These are phyloP conservation scores for Andinoacara biseriatus DNA, from an alignment of 2,113 vertebrate genomes.

Conservation along the genomic window DNA sequence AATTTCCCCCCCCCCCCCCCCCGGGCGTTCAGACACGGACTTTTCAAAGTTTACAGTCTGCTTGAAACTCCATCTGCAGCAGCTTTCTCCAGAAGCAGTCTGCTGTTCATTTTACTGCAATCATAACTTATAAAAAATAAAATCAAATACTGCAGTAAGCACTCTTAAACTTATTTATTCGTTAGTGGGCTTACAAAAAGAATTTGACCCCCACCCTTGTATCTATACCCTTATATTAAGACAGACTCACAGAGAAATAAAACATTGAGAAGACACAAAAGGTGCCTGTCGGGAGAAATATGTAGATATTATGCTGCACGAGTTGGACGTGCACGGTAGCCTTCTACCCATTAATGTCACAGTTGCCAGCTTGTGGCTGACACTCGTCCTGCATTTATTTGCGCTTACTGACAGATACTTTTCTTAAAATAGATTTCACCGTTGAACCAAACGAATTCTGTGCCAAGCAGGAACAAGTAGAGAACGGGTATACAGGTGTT, in stretches of 20 bases:
- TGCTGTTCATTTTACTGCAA: not conserved
- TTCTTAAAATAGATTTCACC: not conserved
- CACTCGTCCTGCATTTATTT: not conserved
- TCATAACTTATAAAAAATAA: not conserved
- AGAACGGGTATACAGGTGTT: not conserved
- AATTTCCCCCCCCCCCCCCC: too few species aligned
- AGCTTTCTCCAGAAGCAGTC: not conserved
- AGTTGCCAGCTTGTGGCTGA: not conserved
- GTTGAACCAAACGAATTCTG: not conserved
- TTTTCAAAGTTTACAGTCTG: not conserved
- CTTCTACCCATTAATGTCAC: not conserved
- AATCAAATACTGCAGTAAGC: not conserved
- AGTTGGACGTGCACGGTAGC: not conserved
- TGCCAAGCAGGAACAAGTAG: not conserved
- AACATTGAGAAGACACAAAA: not conserved
- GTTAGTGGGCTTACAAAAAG: not conserved
- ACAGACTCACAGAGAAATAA: not conserved
- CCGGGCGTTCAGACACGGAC: not conserved
- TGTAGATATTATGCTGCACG: not conserved
- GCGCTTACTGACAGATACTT: not conserved
- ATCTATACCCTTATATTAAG: not conserved
- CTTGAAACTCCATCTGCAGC: constrained; percentile 3
- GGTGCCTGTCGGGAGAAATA: not conserved
- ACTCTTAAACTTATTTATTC: not conserved
- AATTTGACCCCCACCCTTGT: too few species aligned